A percentile compares a stretch with the other conserved stretches of the same genome.
Conservation (phyloP, 2,797 vertebrate species). For the Pseudochirops corinnae region DNA sequence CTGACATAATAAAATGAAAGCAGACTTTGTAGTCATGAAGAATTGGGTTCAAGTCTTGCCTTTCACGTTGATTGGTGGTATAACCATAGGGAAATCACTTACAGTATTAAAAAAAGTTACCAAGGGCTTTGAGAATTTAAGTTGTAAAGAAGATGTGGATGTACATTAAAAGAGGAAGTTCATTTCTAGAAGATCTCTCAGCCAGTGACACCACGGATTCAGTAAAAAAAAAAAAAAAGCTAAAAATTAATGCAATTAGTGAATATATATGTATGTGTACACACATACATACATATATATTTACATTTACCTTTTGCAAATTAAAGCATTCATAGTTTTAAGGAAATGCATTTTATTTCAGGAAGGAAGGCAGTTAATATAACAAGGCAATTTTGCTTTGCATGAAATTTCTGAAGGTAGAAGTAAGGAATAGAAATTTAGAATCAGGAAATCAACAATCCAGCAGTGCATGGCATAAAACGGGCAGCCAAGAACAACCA, state of each 20-base stretch:
- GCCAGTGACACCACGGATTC: background rate
- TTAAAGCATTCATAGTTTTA: background rate
- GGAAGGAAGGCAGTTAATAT: background rate
- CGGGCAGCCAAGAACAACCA: background rate
- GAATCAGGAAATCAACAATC: conserved; percentile 3
- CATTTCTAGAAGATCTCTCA: background rate
- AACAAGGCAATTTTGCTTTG: background rate
- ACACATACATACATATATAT: background rate
- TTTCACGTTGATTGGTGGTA: background rate
- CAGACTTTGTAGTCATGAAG: background rate
- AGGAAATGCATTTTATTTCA: background rate
- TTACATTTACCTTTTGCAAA: background rate
- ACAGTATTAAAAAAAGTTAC: background rate
- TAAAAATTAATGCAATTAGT: background rate
- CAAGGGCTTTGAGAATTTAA: background rate
- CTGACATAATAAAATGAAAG: background rate
- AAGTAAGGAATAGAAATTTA: background rate
- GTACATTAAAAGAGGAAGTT: background rate
- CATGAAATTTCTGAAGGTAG: background rate
- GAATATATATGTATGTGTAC: background rate
- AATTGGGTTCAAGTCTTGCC: background rate
- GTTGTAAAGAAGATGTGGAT: background rate
- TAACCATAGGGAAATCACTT: background rate
- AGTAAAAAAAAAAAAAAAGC: background rate
- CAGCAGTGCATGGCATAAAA: background rate